Base-by-base conservation (phyloP, 2,797 vertebrate species). In the Coilia nasus region DNA sequence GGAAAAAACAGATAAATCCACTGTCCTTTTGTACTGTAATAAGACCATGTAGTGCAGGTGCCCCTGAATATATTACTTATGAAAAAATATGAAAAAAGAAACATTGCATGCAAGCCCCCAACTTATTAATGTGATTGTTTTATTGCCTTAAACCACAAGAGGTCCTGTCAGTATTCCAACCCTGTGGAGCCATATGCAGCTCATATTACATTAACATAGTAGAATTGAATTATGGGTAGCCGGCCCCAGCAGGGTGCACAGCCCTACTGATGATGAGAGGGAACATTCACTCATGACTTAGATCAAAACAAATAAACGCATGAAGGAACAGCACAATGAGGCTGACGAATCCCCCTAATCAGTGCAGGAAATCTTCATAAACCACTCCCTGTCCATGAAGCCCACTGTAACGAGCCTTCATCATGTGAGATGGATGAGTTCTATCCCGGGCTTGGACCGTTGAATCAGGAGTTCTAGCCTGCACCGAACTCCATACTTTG, bases 1-100 rank as follows among this genome's bases (percentile, higher is more conserved):
- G 54, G n/a, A 82, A 83, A 87, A 44, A 86, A 41, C 1, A 78
- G 25, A 35, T 17, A 75, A 64, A 64, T 64, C 11, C 35, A 6
- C 19, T 21, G 7, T 78, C 23, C 35, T 78, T 78, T 78, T 78
- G n/a, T 64, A 44, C 89, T 89, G 82, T 87, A 91, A 92, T 93
- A 82, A 92, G 84, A 89, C 89, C 87, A 62, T 54, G 54, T 44
- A 46, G 47, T 21, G 11, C 44, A 25, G 50, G 75, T 57, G 84
- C 80, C 28, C 1, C 56, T 56, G 71, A 81, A 81, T 83, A 78
- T 31, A 78, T 78, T 78, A 78, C 71, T 41, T 78, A n/a, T 25
- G 47, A 15, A 1, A 59, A 19, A 44, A 78, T 21, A 54, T 41
- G 21, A 46, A 28, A 81, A 83, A 25, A n/a, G 47, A 47, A 35